These are phyloP conservation scores for Pagrus major DNA, from an alignment of 2,113 vertebrate genomes.

Conservation along the genomic window DNA sequence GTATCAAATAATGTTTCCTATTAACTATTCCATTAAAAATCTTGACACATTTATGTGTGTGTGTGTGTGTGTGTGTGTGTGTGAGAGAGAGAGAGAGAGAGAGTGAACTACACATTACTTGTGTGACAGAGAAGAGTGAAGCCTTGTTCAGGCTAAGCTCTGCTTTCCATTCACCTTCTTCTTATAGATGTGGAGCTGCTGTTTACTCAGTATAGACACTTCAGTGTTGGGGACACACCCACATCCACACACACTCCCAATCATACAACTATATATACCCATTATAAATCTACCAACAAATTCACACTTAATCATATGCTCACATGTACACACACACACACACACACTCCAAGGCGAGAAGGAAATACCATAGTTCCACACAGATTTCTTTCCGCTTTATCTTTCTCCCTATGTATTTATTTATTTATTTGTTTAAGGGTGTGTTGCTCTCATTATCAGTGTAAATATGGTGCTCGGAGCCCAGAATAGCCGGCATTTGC, in stretches of 20 bases:
- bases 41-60: background rate
- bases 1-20: too few relatives aligned
- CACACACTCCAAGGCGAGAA: background rate
- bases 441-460: constrained; percentile 62
- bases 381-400: background rate
- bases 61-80: constrained; percentile 19
- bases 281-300: constrained; percentile 25
- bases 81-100: background rate
- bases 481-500: constrained; percentile 67
- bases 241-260: constrained; percentile 12
- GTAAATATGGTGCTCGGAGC: constrained; percentile 42
- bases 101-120: background rate
- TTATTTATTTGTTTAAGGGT: constrained; percentile 41
- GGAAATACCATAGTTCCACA: constrained; percentile 25
- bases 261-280: constrained; percentile 8
- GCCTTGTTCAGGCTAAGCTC: constrained; percentile 38
- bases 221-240: constrained; percentile 39
- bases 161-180: constrained; percentile 30
- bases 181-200: constrained; percentile 30
- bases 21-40: background rate
- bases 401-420: background rate
- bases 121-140: constrained; percentile 28
- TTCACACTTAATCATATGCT: background rate
- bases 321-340: background rate
- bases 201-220: constrained; percentile 44